These are phyloP conservation scores for Volucella inflata DNA, from an alignment of 2,888 invertebrate species.

Conservation along the genomic window DNA sequence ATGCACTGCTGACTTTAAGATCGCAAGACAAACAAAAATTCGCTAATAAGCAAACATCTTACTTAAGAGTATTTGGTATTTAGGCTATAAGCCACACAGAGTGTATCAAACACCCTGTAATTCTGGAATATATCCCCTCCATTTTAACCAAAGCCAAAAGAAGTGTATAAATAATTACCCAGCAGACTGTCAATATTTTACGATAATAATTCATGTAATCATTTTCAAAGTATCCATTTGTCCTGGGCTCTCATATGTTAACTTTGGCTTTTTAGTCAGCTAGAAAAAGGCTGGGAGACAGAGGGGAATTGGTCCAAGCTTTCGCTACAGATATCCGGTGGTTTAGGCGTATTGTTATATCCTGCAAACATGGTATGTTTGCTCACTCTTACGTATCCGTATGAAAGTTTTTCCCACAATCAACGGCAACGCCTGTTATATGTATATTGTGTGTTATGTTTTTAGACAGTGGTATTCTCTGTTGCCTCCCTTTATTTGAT, in stretches of 20 bases:
- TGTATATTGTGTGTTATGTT: slow-evolving; percentile 43
- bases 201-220: slow-evolving; percentile 68
- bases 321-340: slow-evolving; percentile 45
- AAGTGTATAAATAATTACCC: slow-evolving; percentile 57
- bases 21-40: no score
- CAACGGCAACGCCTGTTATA: slow-evolving; percentile 49
- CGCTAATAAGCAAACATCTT: no score
- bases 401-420: slow-evolving; percentile 24
- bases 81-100: no score
- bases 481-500: slow-evolving; percentile 24
- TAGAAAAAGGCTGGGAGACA: neutral
- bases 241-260: slow-evolving; percentile 55
- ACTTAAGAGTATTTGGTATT: no score
- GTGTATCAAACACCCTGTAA: slow-evolving; percentile 24
- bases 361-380: neutral
- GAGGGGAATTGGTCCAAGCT: neutral
- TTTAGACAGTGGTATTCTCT: slow-evolving; percentile 27
- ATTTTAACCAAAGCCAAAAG: slow-evolving; percentile 15
- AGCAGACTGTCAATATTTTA: slow-evolving; percentile 60
- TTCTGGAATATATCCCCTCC: neutral
- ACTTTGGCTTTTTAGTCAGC: slow-evolving; percentile 52
- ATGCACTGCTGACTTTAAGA: no score
- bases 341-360: slow-evolving; percentile 13
- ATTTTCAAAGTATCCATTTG: slow-evolving; percentile 71
- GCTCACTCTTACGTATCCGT: no score